Percentiles rank a stretch among this genome's conserved stretches.
Conservation (phyloP, 2,888 invertebrate genomes). For the Salticus scenicus region DNA sequence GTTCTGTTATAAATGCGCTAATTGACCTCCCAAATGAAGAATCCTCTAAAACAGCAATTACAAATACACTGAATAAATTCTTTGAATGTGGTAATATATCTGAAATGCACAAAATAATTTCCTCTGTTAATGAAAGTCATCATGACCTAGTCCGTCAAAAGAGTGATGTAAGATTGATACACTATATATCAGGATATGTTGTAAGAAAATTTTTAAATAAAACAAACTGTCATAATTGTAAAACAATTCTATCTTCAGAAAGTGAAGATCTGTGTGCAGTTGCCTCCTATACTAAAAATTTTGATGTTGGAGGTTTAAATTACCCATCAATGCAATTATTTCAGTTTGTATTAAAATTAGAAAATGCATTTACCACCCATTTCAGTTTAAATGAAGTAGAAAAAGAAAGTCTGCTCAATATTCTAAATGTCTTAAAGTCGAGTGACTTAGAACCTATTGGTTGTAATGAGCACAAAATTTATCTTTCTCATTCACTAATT, state of each 20-base stretch:
- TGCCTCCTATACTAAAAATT: not conserved
- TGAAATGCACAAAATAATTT: not conserved
- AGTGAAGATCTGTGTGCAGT: too few species aligned
- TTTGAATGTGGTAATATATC: not conserved
- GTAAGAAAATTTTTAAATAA: constrained; percentile 7
- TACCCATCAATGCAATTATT: constrained; percentile 9
- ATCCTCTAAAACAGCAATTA: not conserved
- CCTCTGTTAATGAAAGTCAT: too few species aligned
- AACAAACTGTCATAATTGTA: not conserved
- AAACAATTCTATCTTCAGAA: not conserved
- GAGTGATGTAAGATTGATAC: constrained; percentile 13
- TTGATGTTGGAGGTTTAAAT: not conserved
- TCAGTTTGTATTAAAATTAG: too few species aligned
- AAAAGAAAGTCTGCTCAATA: too few species aligned
- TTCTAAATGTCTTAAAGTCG: too few species aligned
- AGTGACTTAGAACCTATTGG: too few species aligned
- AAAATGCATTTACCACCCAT: too few species aligned
- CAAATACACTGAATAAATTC: not conserved
- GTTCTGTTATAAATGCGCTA: not conserved
- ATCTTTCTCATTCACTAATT: too few species aligned
- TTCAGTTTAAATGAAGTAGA: too few species aligned
- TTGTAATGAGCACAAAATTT: too few species aligned
- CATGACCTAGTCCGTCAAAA: not conserved
- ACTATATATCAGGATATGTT: constrained; percentile 24
- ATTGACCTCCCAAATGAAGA: not conserved